These are phyloP conservation scores for Hypomecis punctinalis DNA, from an alignment of 2,888 invertebrate species.

Conservation along the genomic window DNA sequence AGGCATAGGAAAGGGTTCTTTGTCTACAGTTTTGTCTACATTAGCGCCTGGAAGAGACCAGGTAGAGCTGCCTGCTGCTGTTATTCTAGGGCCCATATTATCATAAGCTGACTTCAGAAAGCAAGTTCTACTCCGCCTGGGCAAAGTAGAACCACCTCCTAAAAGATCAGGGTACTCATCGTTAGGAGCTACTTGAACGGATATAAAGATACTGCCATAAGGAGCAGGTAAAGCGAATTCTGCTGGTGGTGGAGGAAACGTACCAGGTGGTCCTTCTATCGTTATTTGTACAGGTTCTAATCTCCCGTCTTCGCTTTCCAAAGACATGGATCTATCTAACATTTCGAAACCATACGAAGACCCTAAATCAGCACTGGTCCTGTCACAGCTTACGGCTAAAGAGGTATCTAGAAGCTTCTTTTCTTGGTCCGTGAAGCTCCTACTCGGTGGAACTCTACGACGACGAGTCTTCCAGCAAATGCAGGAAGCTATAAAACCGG, in stretches of 20 bases:
- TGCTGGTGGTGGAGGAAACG: conserved; percentile 77
- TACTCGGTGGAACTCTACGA: conserved; percentile 87
- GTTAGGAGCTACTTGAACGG: conserved; percentile 90
- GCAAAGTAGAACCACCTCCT: conserved; percentile 79
- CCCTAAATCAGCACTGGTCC: conserved; percentile 87
- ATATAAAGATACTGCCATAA: conserved; percentile 93
- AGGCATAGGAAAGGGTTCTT: conserved; percentile 59
- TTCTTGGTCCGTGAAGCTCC: conserved; percentile 94
- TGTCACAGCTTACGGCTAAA: conserved; percentile 86
- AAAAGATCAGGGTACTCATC: conserved; percentile 93
- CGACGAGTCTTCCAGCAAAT: conserved; percentile 88
- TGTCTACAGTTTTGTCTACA: conserved; percentile 58
- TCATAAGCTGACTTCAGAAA: conserved; percentile 90
- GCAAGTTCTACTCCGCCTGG: conserved; percentile 79
- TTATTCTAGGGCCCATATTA: conserved; percentile 95
- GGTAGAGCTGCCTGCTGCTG: conserved; percentile 94
- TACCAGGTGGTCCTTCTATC: conserved; percentile 80
- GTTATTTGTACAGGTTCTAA: conserved; percentile 87
- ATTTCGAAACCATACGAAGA: conserved; percentile 82
- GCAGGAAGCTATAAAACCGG: conserved; percentile 82
- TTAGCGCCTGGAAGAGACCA: conserved; percentile 90
- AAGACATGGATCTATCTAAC: conserved; percentile 79
- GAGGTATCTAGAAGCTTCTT: conserved; percentile 94
- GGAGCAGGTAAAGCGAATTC: conserved; percentile 80
- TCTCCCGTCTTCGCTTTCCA: conserved; percentile 80